A percentile compares a stretch with the other conserved stretches of the same genome.
Evolutionary conservation across 2,113 vertebrate species (phyloP).

Genomic region (Amblyopsis rosae): DNA sequence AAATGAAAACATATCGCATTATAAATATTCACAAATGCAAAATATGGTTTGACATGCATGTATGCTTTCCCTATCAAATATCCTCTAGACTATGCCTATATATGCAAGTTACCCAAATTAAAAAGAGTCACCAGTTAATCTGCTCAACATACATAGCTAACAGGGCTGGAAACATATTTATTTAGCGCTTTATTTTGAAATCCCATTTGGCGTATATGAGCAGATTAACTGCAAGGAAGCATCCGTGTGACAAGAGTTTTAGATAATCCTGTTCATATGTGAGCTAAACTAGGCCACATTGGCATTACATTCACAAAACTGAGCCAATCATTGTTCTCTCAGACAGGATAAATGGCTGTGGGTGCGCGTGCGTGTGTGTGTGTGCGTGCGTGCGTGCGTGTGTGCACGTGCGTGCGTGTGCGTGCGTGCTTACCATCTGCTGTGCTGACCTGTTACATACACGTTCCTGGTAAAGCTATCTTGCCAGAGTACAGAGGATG

Average conservation of each 20-base stretch:
- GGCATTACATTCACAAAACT: conserved; percentile 60
- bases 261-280: conserved; percentile 64
- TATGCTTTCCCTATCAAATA: background rate
- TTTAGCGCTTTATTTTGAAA: conserved; percentile 30
- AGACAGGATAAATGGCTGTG: conserved; percentile 37
- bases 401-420: background rate
- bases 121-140: conserved; percentile 35
- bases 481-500: conserved; percentile 16
- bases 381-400: background rate
- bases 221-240: conserved; percentile 58
- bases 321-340: conserved; percentile 62
- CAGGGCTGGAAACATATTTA: conserved; percentile 42
- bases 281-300: conserved; percentile 69
- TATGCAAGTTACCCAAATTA: conserved; percentile 1
- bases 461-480: conserved; percentile 26
- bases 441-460: conserved; percentile 17
- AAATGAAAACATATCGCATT: background rate
- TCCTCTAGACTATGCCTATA: background rate
- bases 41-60: background rate
- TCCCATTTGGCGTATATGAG: conserved; percentile 48
- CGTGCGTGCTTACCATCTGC: conserved; percentile 51
- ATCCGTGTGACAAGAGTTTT: conserved; percentile 34
- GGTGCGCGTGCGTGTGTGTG: conserved; percentile 4
- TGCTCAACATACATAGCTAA: conserved; percentile 21
- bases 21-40: background rate